phyloP scores from a whole-genome alignment of 2,113 vertebrate species.

The Misgurnus anguillicaudatus region DNA sequence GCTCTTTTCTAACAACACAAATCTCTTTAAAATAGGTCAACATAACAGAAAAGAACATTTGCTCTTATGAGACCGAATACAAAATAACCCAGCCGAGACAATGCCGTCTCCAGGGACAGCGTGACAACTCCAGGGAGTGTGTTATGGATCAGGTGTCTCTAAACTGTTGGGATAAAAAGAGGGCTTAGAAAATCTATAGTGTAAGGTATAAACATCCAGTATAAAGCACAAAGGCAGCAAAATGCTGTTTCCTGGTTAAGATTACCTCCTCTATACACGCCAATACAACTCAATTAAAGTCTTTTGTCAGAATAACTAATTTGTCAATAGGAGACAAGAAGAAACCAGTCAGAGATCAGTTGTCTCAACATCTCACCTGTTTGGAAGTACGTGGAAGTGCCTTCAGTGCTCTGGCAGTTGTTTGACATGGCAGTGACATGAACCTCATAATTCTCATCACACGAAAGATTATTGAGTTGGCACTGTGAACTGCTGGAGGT shows the following conservation, averaged over 20 bases:
- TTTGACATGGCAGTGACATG: slow-evolving; percentile 60
- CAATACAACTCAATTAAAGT: background rate
- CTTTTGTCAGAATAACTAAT: too few species aligned
- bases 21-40: slow-evolving; percentile 2
- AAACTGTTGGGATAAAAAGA: background rate
- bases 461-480: slow-evolving; percentile 57
- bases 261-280: background rate
- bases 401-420: slow-evolving; percentile 64
- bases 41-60: slow-evolving; percentile 4
- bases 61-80: background rate
- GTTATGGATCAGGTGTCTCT: background rate
- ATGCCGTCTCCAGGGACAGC: background rate
- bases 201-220: background rate
- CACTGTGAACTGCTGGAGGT: slow-evolving; percentile 59
- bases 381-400: slow-evolving; percentile 48
- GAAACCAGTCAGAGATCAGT: background rate
- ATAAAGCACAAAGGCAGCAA: background rate
- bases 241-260: slow-evolving; percentile 3
- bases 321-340: background rate
- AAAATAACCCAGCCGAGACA: background rate
- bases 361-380: slow-evolving; percentile 50
- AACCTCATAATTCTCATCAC: slow-evolving; percentile 62
- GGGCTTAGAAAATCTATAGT: background rate
- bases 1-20: slow-evolving; percentile 7
- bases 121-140: background rate